These are phyloP conservation scores for Sceloporus undulatus DNA, from an alignment of 2,113 vertebrate genomes.

Conservation along the genomic window DNA sequence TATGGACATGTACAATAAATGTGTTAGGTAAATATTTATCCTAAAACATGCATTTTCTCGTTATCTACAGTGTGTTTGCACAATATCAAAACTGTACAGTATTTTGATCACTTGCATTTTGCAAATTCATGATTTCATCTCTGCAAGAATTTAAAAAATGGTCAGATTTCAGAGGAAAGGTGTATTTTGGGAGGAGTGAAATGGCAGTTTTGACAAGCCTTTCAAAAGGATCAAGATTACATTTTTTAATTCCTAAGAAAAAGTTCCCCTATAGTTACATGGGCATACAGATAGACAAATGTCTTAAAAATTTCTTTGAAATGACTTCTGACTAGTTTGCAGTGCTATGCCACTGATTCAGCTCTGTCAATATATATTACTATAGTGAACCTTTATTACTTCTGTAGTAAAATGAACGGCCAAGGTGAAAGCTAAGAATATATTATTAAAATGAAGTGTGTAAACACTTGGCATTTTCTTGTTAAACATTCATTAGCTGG, in stretches of 20 bases:
- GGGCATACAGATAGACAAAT: background rate
- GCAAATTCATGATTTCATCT: too few species aligned
- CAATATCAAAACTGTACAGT: too few species aligned
- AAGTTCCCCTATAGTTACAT: background rate
- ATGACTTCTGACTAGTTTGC: constrained; percentile 28
- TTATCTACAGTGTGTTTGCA: too few species aligned
- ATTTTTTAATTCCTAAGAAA: background rate
- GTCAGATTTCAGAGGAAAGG: too few species aligned
- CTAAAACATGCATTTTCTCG: too few species aligned
- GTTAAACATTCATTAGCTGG: constrained; percentile 49
- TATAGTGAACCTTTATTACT: constrained; percentile 30
- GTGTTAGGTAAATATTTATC: too few species aligned
- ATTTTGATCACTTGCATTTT: too few species aligned
- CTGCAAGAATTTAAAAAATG: too few species aligned
- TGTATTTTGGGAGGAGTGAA: too few species aligned
- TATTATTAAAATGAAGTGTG: constrained; percentile 43
- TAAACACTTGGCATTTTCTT: constrained; percentile 50
- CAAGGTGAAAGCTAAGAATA: constrained; percentile 54
- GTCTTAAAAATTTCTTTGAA: constrained; percentile 19
- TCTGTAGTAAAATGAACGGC: constrained; percentile 45
- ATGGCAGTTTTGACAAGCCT: too few species aligned
- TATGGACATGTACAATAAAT: too few species aligned
- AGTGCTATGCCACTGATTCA: background rate
- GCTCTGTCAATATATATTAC: constrained; percentile 20
- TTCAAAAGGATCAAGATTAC: too few species aligned